These are phyloP conservation scores for Tinea semifulvella DNA, from an alignment of 2,888 invertebrate species.

Conservation along the genomic window DNA sequence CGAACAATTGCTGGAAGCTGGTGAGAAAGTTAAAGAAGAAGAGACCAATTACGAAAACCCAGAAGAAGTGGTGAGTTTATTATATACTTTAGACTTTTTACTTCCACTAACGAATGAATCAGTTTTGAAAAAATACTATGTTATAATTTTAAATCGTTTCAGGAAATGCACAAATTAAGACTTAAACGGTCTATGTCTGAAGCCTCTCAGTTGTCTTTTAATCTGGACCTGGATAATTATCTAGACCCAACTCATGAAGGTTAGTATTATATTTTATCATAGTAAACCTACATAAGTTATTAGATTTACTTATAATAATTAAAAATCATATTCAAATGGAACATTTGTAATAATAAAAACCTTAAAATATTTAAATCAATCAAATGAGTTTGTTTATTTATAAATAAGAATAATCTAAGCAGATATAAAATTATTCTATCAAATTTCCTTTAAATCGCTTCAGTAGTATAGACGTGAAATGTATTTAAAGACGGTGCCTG, in stretches of 20 bases:
- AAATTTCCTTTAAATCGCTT: no score
- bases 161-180: constrained; percentile 48
- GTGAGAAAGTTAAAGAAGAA: constrained; percentile 38
- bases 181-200: constrained; percentile 53
- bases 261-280: no score
- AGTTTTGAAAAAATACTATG: not conserved
- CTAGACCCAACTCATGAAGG: constrained; percentile 48
- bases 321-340: no score
- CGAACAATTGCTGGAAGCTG: constrained; percentile 47
- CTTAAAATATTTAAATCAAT: no score
- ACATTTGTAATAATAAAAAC: no score
- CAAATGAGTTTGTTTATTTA: no score
- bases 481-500: no score
- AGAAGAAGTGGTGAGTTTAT: constrained; percentile 27
- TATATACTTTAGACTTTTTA: not conserved
- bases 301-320: no score
- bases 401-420: no score
- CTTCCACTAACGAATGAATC: not conserved
- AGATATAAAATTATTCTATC: no score
- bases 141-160: constrained; percentile 5
- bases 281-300: no score
- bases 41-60: constrained; percentile 44
- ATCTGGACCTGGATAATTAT: constrained; percentile 45
- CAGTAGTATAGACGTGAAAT: no score
- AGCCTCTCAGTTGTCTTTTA: constrained; percentile 50